A percentile compares a stretch with the other conserved stretches of the same genome.
phyloP scores from a whole-genome alignment of 2,888 invertebrate species.

The Cyrtodaria siliqua region DNA sequence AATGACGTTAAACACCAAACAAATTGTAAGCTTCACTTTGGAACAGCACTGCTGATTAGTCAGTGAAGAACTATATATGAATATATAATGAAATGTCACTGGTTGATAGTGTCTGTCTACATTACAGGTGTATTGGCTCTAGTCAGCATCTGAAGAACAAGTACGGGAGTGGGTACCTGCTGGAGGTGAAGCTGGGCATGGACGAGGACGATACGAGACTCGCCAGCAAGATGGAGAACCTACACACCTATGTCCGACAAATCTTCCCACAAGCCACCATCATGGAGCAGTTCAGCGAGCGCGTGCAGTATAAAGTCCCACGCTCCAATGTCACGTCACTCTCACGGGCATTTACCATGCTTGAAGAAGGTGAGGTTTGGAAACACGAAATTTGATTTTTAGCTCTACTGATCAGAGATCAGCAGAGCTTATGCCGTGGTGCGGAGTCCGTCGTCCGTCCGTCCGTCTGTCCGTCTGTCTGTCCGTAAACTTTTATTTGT shows the following conservation, averaged over 20 bases:
- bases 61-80: too few species aligned
- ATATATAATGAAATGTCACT: too few species aligned
- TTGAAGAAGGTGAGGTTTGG: slow-evolving; percentile 90
- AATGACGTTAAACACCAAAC: too few species aligned
- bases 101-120: too few species aligned
- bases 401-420: too few species aligned
- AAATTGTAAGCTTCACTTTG: too few species aligned
- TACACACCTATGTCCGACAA: slow-evolving; percentile 88
- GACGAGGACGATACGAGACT: slow-evolving; percentile 76
- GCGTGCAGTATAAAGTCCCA: slow-evolving; percentile 93
- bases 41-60: too few species aligned
- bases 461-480: too few species aligned
- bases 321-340: slow-evolving; percentile 92
- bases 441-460: too few species aligned
- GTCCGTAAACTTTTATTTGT: too few species aligned
- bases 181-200: slow-evolving; percentile 91
- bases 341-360: slow-evolving; percentile 91
- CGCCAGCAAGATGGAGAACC: slow-evolving; percentile 80
- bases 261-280: slow-evolving; percentile 90
- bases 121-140: slow-evolving; percentile 92
- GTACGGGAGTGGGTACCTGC: slow-evolving; percentile 94
- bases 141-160: slow-evolving; percentile 95
- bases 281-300: slow-evolving; percentile 92
- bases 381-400: too few species aligned
- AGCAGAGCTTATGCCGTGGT: too few species aligned